Percentiles rank a stretch among this genome's conserved stretches.
phyloP scores from a whole-genome alignment of 1,140 invertebrate species.

The Campodea augens region DNA sequence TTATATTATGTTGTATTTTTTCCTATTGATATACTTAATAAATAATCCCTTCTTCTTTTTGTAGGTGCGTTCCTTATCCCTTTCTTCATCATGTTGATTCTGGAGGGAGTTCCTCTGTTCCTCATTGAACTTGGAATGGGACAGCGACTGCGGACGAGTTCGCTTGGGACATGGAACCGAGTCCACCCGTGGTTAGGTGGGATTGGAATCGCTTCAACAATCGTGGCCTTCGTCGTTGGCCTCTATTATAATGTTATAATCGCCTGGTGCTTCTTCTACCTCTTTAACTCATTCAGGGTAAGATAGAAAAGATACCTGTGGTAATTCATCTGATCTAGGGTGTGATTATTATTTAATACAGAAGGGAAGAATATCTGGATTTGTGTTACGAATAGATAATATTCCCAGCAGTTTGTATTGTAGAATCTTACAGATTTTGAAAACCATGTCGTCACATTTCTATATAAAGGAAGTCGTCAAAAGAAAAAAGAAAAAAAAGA shows the following conservation, averaged over 20 bases:
- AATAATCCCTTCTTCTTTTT: conserved; percentile 23
- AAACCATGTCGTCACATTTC: too few relatives aligned
- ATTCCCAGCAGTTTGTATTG: too few relatives aligned
- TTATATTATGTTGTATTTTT: too few relatives aligned
- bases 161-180: conserved; percentile 82
- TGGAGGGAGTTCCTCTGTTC: conserved; percentile 85
- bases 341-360: too few relatives aligned
- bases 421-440: too few relatives aligned
- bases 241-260: conserved; percentile 98
- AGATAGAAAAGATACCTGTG: conserved; percentile 17
- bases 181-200: conserved; percentile 82
- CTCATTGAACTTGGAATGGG: conserved; percentile 86
- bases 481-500: too few relatives aligned
- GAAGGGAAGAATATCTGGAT: too few relatives aligned
- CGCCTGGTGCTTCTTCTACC: conserved; percentile 93
- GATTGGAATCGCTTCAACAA: conserved; percentile 70
- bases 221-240: conserved; percentile 79
- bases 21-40: too few relatives aligned
- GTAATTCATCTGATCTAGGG: conserved; percentile 2
- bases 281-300: conserved; percentile 73
- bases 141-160: conserved; percentile 69
- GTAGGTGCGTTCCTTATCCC: conserved; percentile 90
- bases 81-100: conserved; percentile 80
- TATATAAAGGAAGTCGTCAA: too few relatives aligned
- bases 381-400: too few relatives aligned